phyloP scores from a whole-genome alignment of 2,797 vertebrate genomes.

The Vultur gryphus region DNA sequence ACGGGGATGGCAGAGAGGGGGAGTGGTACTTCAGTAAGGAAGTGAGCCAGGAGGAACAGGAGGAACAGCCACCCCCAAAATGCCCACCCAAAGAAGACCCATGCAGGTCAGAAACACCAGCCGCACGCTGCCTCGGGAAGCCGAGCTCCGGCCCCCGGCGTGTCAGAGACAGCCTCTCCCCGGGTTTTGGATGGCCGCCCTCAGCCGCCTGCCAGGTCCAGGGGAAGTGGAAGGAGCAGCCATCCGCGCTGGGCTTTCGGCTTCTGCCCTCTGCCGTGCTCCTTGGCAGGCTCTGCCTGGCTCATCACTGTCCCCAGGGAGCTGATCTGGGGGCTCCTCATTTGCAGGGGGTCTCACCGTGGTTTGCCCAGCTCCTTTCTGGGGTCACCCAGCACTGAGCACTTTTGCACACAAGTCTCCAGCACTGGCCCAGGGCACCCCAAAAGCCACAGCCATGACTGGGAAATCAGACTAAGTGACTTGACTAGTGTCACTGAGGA shows the following conservation, averaged over 20 bases:
- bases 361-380: neutral
- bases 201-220: neutral
- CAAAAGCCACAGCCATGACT: neutral
- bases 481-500: neutral
- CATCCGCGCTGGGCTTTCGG: neutral
- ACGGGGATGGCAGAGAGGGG: neutral
- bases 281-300: neutral
- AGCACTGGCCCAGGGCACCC: neutral
- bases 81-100: neutral
- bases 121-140: accelerated
- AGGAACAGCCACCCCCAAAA: neutral
- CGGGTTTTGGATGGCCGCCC: neutral
- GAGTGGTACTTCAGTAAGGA: neutral
- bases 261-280: neutral
- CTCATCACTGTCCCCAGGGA: neutral
- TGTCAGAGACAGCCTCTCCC: neutral
- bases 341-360: accelerated
- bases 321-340: neutral
- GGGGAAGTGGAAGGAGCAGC: neutral
- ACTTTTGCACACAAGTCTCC: neutral
- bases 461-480: neutral
- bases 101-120: neutral
- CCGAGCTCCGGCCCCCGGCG: accelerated
- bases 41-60: neutral
- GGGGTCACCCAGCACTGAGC: neutral